A percentile compares a stretch with the other conserved stretches of the same genome.
phyloP scores from a whole-genome alignment of 2,113 vertebrate species.

The Pollimyrus isidori region DNA sequence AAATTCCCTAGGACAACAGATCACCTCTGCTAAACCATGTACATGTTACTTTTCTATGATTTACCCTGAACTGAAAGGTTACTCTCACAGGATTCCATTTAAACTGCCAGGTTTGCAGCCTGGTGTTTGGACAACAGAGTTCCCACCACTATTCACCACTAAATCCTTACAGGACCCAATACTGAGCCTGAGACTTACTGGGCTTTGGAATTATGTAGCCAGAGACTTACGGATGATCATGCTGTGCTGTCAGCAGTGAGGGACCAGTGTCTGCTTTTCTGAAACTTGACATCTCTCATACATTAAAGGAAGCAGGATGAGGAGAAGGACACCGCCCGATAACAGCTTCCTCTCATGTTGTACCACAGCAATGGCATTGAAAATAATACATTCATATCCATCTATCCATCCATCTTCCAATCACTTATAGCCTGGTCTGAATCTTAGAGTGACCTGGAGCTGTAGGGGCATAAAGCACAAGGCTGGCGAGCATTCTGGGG shows the following conservation, averaged over 20 bases:
- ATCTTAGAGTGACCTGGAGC: not conserved
- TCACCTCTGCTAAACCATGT: not conserved
- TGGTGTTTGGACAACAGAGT: not conserved
- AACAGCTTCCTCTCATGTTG: not conserved
- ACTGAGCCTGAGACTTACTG: not conserved
- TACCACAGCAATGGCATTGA: not conserved
- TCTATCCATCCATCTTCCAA: not conserved
- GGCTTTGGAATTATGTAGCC: not conserved
- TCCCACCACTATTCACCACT: not conserved
- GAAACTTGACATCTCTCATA: not conserved
- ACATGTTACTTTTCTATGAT: not conserved
- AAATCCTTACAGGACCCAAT: not conserved
- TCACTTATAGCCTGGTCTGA: not conserved
- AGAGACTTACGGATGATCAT: not conserved
- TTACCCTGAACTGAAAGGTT: not conserved
- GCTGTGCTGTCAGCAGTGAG: not conserved
- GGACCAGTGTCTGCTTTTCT: not conserved
- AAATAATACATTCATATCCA: not conserved
- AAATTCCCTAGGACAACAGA: not conserved
- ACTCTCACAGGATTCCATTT: not conserved
- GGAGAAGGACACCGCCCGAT: not conserved
- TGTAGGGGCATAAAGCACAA: not conserved
- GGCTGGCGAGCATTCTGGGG: not conserved
- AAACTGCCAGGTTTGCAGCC: not conserved
- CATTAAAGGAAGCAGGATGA: not conserved